Evolutionary conservation across 2,888 invertebrate species (phyloP), one percentile per base, ranked within the genome.

Genomic region (Vesta saturnalis): DNA sequence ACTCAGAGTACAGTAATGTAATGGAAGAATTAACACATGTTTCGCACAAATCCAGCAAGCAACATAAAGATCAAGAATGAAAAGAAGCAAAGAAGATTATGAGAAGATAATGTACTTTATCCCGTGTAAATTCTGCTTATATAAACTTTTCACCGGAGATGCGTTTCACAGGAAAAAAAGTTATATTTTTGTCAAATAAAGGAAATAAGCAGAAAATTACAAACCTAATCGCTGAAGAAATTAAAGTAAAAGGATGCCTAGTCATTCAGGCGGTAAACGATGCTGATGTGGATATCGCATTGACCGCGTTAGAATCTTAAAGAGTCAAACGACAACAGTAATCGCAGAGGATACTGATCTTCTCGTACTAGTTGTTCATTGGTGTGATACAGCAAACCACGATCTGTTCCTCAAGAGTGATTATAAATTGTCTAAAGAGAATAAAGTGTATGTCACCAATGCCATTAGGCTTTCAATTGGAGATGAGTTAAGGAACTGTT

Each of bases 171-270:
- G 35, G 57, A 35, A 23, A 57, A 12, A 16, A 52, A 18, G 52
- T 15, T 8, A 19, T 52, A 5, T 52, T 52, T 52, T 18, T 52
- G 5, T 4, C 52, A 15, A 52, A 57, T 23, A n/a, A 56, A n/a
- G 30, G 23, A 56, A 56, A 56, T 12, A 56, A 56, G 30, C 22
- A 56, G 56, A 56, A 23, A 56, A 21, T 56, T 8, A 54, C n/a
- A 15, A 54, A 3, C 15, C 15, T 54, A 18, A 54, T 54, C 19
- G 15, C 54, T 18, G 19, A 56, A 56, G 23, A 56, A 23, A 21
- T 56, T 5, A 2, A 15, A 15, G 5, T 21, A 23, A 1, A 56
- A 21, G n/a, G 30, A 23, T 56, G 22, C n/a, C 5, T 22, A 56
- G 22, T 56, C 2, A 56, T 56, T 23, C 56, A 56, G 18, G 56